Conservation (phyloP, 2,113 vertebrate species). For the Acrocephalus kingi region DNA sequence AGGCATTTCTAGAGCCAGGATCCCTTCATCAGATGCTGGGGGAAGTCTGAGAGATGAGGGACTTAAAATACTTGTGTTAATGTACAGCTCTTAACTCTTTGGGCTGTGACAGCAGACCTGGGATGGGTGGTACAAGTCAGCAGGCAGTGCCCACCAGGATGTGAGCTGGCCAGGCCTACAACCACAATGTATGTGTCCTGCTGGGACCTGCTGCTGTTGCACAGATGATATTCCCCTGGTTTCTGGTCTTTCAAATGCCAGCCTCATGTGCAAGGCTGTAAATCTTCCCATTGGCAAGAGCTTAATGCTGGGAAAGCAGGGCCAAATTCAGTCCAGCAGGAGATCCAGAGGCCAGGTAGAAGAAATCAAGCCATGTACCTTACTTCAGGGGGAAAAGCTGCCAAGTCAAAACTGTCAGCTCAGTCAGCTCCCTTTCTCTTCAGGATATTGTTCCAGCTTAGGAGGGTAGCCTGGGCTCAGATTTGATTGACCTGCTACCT, state of each 20-base stretch:
- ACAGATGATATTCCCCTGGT: not conserved
- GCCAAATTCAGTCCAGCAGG: not conserved
- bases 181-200: not conserved
- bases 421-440: not conserved
- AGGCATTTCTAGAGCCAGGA: not conserved
- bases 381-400: not conserved
- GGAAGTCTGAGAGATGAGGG: not conserved
- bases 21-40: not conserved
- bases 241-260: not conserved
- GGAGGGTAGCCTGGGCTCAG: not conserved
- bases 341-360: not conserved
- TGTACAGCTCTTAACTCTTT: not conserved
- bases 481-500: not conserved
- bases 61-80: not conserved
- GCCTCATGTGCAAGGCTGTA: not conserved
- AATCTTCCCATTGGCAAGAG: not conserved
- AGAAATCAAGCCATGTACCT: not conserved
- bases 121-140: not conserved
- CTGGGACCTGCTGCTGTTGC: not conserved
- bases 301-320: not conserved
- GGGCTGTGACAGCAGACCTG: not conserved
- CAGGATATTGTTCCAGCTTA: not conserved
- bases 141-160: not conserved
- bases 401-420: not conserved
- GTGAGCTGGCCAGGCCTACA: not conserved